Base-by-base conservation (phyloP, 1,140 invertebrate species). In the Monomorium pharaonis region DNA sequence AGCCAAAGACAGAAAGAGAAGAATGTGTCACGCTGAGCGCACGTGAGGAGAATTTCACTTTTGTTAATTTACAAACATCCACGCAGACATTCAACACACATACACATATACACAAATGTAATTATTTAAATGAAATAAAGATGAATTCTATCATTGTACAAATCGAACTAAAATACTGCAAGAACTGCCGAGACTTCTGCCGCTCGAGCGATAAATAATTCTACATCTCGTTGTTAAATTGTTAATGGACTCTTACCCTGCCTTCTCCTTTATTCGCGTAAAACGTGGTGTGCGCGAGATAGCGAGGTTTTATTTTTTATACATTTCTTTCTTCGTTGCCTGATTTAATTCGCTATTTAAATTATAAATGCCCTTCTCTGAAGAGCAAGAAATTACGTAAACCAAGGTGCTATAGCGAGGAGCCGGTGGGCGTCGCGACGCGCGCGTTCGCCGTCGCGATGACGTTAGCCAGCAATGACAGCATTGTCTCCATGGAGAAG, bases 401-500 rank as follows among this genome's bases (percentile, higher is more conserved):
- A 24, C 65, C 83, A 1, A 24, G 54, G 5, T 24, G 3, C 89
- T 90, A 90, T 6, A 85, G 33, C 0, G 76, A 70, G 30, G 83
- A n/a, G 16, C 9, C 70, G 30, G 92, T 88, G 12, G 92, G 60
- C 2, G 91, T 69, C 1, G 92, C 77, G 0, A 87, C 54, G 24
- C 85, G 86, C 7, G 86, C 80, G 12, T 89, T 86, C 7, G 89
- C 27, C 2, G 86, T 51, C 2, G 92, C 65, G 1, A 94, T 85
- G 0, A 93, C 30, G 30, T 92, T 94, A 0, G 94, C 92, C 18
- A 94, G 58, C 0, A 95, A 24, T 0, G 93, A 88, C 3, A 95
- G 37, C 62, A 94, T 90, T 0, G 93, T 93, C 49, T 95, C 94
- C 85, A 94, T 87, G 7, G 94, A 95, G 18, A 95, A 94, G 5